Percentiles rank a stretch among this genome's conserved stretches.
These are phyloP conservation scores for Thaumatotibia leucotreta DNA, from an alignment of 1,140 invertebrate genomes.

Conservation along the genomic window DNA sequence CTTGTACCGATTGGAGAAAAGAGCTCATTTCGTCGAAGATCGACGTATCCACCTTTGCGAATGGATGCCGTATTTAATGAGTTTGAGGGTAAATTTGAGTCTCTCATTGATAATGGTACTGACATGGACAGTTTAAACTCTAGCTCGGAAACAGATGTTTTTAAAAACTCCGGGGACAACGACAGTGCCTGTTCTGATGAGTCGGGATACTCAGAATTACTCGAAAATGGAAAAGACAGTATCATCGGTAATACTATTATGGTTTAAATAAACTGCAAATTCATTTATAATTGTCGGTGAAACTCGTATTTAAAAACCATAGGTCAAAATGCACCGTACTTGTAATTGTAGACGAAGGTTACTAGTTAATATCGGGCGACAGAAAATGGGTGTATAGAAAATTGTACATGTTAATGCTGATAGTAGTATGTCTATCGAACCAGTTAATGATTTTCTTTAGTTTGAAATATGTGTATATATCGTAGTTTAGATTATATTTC, in stretches of 20 bases:
- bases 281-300: neutral
- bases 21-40: conserved; percentile 56
- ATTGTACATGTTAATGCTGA: neutral
- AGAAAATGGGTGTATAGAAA: neutral
- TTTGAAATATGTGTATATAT: neutral
- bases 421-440: neutral
- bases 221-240: conserved; percentile 67
- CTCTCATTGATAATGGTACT: conserved; percentile 59
- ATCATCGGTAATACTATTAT: conserved; percentile 67
- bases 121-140: conserved; percentile 57
- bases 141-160: conserved; percentile 59
- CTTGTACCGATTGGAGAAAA: conserved; percentile 70
- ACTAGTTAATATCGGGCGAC: neutral
- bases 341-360: neutral
- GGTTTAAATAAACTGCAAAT: conserved; percentile 32
- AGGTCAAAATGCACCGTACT: conserved; percentile 1
- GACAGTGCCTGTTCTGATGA: conserved; percentile 78
- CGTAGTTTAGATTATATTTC: neutral
- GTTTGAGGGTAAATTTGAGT: conserved; percentile 57
- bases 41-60: conserved; percentile 63
- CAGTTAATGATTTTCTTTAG: neutral
- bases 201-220: conserved; percentile 76
- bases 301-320: conserved; percentile 3
- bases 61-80: conserved; percentile 38
- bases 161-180: conserved; percentile 69